phyloP scores from a whole-genome alignment of 2,113 vertebrate genomes.

The Plestiodon gilberti region DNA sequence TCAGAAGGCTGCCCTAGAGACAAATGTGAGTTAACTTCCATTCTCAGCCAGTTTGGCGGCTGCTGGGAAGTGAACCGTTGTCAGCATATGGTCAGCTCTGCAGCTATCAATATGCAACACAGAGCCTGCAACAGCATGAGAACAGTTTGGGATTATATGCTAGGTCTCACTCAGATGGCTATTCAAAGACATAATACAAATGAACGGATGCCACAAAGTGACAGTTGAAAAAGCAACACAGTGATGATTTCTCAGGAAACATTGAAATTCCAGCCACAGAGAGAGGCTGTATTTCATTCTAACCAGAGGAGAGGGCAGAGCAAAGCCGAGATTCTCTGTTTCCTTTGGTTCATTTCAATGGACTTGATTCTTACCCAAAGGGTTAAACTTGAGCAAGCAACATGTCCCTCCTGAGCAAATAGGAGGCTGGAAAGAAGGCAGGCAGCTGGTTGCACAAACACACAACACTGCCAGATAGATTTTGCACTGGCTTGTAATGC shows the following conservation, averaged over 20 bases:
- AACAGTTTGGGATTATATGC: slow-evolving; percentile 70
- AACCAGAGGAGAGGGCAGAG: background rate
- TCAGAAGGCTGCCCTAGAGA: slow-evolving; percentile 31
- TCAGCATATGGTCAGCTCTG: slow-evolving; percentile 64
- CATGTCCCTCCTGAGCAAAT: background rate
- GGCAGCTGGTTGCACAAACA: background rate
- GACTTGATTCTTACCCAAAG: slow-evolving; percentile 10
- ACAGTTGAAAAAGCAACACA: slow-evolving; percentile 61
- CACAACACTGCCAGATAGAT: background rate
- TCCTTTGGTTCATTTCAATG: slow-evolving; percentile 32
- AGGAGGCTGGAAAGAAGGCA: background rate
- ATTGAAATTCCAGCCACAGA: slow-evolving; percentile 46
- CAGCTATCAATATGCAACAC: slow-evolving; percentile 60
- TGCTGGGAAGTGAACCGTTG: slow-evolving; percentile 67
- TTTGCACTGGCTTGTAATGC: background rate
- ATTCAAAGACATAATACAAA: slow-evolving; percentile 55
- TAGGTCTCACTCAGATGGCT: slow-evolving; percentile 67
- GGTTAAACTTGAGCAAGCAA: background rate
- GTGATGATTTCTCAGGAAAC: slow-evolving; percentile 54
- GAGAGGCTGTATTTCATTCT: slow-evolving; percentile 27
- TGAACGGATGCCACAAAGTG: slow-evolving; percentile 58
- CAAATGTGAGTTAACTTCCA: slow-evolving; percentile 34
- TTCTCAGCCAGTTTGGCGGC: slow-evolving; percentile 55
- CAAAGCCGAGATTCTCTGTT: slow-evolving; percentile 25
- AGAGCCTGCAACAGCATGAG: slow-evolving; percentile 65